Base-by-base conservation (phyloP, 2,888 invertebrate genomes). In the Dicroscelio sp. region DNA sequence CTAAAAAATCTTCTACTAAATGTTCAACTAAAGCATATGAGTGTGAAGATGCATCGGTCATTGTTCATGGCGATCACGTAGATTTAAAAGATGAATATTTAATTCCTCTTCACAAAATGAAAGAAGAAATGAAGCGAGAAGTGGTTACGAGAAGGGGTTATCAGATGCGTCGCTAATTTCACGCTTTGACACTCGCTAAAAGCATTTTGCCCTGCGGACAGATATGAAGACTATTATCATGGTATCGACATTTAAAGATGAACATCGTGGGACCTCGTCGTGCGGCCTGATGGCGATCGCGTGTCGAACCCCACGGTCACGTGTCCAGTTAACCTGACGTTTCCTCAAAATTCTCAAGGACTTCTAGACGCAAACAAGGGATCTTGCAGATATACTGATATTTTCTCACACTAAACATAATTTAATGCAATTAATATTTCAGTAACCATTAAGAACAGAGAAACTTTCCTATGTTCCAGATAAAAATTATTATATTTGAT, bases 331-430 rank as follows among this genome's bases (percentile, higher is more conserved):
- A 92, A 93, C 94, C 94, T 95, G 93, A 90, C 93, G 94, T 94
- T 94, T 94, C 93, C 95, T 92, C 92, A 94, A 95, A 95, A 94
- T 91, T 88, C 71, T 79, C 75, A 85, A 90, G 79, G 83, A 79
- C 79, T 88, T 55, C 35, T 87, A 75, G 79, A 63, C 63, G 38
- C 48, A 60, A 82, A 82, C 78, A 43, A 82, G 71, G 43, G 82
- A 82, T 60, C n/a, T 27, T 60, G 27, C 52, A 91, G 94, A 67
- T 4, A 55, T 8, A 94, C 94, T 94, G 95, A 95, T 95, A 95
- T 96, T 96, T 96, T 87, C 96, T 96, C 96, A 96, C 96, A 96
- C 96, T 96, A 96, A 96, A 14, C 14, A 43, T 43, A 43, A 43
- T 43, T 43, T 14, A 43, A 8, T 43, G 14, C 43, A 43, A 43